Evolutionary conservation across 2,888 invertebrate species (phyloP).

Genomic region (Cheiracanthium punctorium): DNA sequence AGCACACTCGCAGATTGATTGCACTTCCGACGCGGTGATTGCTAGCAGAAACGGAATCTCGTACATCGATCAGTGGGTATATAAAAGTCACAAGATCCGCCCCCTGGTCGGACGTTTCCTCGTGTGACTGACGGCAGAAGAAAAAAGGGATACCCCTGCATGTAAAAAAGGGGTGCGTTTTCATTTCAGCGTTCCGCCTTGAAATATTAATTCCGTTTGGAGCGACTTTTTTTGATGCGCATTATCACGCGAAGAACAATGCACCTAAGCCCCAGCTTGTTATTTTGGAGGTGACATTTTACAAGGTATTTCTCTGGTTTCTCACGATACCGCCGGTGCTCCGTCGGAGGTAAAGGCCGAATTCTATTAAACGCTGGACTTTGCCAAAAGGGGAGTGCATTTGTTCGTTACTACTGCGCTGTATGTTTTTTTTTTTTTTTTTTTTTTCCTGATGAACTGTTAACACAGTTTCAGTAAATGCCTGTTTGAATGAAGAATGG

Average conservation of each 20-base stretch:
- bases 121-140: background rate
- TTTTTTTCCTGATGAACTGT: no score
- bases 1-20: background rate
- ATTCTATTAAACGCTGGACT: no score
- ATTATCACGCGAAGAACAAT: background rate
- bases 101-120: background rate
- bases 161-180: slow-evolving; percentile 18
- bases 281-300: background rate
- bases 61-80: slow-evolving; percentile 25
- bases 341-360: no score
- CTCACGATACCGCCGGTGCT: no score
- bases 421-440: no score
- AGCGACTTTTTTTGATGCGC: background rate
- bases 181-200: background rate
- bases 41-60: slow-evolving; percentile 5
- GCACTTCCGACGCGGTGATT: slow-evolving; percentile 37
- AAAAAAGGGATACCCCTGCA: background rate
- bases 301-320: background rate
- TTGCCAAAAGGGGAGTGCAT: no score
- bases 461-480: no score
- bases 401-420: no score
- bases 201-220: slow-evolving; percentile 44
- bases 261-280: no score
- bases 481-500: no score
- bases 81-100: slow-evolving; percentile 41